Conservation (phyloP, 1,140 invertebrate genomes). For the Sarcophaga bullata region DNA sequence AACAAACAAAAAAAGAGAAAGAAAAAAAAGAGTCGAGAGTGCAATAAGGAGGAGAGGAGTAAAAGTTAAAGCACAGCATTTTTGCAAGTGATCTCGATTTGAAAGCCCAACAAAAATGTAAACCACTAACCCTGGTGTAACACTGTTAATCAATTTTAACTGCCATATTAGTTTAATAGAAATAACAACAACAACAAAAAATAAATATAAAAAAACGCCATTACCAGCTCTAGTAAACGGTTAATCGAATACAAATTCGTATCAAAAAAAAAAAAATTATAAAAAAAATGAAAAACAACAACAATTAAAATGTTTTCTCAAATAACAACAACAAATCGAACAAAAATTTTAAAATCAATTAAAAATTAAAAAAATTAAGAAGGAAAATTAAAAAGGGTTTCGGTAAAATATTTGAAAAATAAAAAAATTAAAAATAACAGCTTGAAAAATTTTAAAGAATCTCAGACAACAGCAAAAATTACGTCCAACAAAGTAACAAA, state of each 20-base stretch:
- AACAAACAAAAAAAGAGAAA: too few species aligned
- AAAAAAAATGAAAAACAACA: not conserved
- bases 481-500: slow-evolving; percentile 48
- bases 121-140: not conserved
- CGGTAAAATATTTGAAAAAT: not conserved
- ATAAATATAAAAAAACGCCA: not conserved
- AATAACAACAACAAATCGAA: slow-evolving; percentile 13
- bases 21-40: not conserved
- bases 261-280: not conserved
- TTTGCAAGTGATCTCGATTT: slow-evolving; percentile 25
- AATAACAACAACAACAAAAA: not conserved
- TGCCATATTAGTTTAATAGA: slow-evolving; percentile 30
- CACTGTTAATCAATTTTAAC: not conserved
- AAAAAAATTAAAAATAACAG: not conserved
- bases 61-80: slow-evolving; percentile 23
- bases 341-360: not conserved
- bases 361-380: not conserved
- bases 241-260: not conserved
- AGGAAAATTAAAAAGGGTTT: slow-evolving; percentile 11
- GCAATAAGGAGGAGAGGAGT: not conserved
- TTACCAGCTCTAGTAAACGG: too few species aligned
- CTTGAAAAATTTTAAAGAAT: slow-evolving; percentile 13
- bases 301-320: not conserved
- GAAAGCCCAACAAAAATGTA: not conserved
- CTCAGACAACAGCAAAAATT: slow-evolving; percentile 42